Conservation (phyloP, 2,113 vertebrate genomes). For the Chamaea fasciata region DNA sequence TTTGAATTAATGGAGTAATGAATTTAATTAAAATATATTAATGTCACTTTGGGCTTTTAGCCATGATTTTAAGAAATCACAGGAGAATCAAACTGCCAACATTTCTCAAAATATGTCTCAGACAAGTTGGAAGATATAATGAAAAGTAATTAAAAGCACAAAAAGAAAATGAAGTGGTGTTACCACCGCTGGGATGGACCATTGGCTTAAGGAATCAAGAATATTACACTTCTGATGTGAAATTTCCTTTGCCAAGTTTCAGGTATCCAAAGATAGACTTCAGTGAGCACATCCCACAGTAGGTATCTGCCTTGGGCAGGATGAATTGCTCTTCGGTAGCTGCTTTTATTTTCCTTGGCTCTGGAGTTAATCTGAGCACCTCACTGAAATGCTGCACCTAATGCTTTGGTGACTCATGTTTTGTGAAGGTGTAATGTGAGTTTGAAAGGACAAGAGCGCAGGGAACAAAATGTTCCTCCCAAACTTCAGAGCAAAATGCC, state of each 20-base stretch:
- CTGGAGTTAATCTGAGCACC: not conserved
- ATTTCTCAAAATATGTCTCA: not conserved
- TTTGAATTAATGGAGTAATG: not conserved
- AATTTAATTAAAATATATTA: constrained; percentile 27
- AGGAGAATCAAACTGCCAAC: not conserved
- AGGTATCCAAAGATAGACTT: not conserved
- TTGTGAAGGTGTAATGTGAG: not conserved
- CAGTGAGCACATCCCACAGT: not conserved
- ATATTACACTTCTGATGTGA: not conserved
- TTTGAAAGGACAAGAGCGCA: not conserved
- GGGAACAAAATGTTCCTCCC: not conserved
- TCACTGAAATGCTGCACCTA: not conserved
- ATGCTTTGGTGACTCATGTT: not conserved
- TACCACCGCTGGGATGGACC: not conserved
- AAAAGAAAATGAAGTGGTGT: not conserved
- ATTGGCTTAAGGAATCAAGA: not conserved
- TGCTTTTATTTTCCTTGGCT: not conserved
- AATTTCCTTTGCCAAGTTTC: not conserved
- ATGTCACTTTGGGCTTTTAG: not conserved
- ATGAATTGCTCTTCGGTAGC: not conserved
- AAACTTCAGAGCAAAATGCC: not conserved
- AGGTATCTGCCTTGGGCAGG: not conserved
- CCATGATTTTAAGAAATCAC: not conserved
- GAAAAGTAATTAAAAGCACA: not conserved
- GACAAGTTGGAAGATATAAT: not conserved